A percentile compares a stretch with the other conserved stretches of the same genome.
phyloP scores from a whole-genome alignment of 2,113 vertebrate species.

The Ageneiosus marmoratus region DNA sequence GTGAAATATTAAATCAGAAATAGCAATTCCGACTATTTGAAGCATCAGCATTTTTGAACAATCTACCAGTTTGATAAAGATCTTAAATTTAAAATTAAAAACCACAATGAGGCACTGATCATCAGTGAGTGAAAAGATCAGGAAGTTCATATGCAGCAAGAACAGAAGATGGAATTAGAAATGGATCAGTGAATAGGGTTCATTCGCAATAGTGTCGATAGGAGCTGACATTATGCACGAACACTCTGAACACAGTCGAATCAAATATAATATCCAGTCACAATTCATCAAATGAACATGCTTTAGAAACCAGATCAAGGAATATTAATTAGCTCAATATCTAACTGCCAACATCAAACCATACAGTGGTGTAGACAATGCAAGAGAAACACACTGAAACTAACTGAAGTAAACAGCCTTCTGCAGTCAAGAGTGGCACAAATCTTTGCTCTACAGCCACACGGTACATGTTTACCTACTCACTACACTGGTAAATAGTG shows the following conservation, averaged over 20 bases:
- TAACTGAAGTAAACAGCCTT: slow-evolving; percentile 22
- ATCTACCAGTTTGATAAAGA: background rate
- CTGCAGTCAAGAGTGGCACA: background rate
- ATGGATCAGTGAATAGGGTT: background rate
- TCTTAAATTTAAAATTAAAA: background rate
- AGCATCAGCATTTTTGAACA: background rate
- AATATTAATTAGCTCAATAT: background rate
- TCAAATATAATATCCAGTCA: slow-evolving; percentile 12
- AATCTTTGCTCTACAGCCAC: background rate
- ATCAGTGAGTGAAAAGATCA: background rate
- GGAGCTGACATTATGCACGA: slow-evolving; percentile 11
- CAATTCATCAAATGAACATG: slow-evolving; percentile 35
- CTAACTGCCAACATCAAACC: background rate
- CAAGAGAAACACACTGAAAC: background rate
- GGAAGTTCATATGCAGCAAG: background rate
- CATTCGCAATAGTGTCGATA: background rate
- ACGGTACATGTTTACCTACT: slow-evolving; percentile 18
- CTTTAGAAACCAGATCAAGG: slow-evolving; percentile 24
- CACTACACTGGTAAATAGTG: slow-evolving; percentile 6
- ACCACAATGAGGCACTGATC: background rate
- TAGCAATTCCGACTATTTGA: background rate
- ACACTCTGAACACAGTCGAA: background rate
- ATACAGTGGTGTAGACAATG: slow-evolving; percentile 14
- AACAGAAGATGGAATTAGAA: background rate
- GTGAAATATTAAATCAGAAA: background rate